Evolutionary conservation across 2,888 invertebrate species (phyloP), one percentile per base, ranked within the genome.

Genomic region (Pantelozetes paolii): DNA sequence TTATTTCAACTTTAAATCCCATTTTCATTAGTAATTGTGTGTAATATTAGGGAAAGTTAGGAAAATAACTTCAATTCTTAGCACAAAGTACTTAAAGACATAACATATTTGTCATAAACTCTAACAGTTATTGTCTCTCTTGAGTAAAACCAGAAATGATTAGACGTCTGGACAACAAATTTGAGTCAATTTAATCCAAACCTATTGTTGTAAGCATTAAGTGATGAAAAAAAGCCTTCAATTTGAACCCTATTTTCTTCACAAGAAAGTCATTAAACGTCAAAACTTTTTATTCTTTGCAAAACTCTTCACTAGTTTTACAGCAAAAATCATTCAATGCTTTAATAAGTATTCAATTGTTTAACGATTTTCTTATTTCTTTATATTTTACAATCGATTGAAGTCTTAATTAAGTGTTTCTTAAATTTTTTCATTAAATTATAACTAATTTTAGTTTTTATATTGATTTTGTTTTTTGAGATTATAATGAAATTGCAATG

Each of bases 161-260:
- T 48, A 20, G 48, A 48, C 20, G 48, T 48, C 48, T 48, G 20
- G 48, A 48, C 48, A 48, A 48, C 48, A 20, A 48, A 48, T 48
- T 48, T 48, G 48, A 48, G 48, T 48, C 48, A 48, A 48, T 48
- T 48, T 48, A n/a, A n/a, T n/a, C n/a, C n/a, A n/a, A n/a, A n/a
- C n/a, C 48, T 48, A 48, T 48, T 48, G 48, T 48, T n/a, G 6
- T n/a, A 48, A 48, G 20, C n/a, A 48, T 48, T 20, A 48, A 20
- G 20, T n/a, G 48, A 48, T 48, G 48, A n/a, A 20, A 48, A 48
- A 45, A 48, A 48, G 48, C 20, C 5, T 20, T 48, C 48, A 48
- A 48, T 48, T 48, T 20, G n/a, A 20, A 20, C 20, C 45, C 8
- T 3, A n/a, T 48, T 48, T 48, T 48, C 5, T n/a, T 1, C 20